Conservation (phyloP, 2,797 vertebrate species). For the Enteromius radiatus region DNA sequence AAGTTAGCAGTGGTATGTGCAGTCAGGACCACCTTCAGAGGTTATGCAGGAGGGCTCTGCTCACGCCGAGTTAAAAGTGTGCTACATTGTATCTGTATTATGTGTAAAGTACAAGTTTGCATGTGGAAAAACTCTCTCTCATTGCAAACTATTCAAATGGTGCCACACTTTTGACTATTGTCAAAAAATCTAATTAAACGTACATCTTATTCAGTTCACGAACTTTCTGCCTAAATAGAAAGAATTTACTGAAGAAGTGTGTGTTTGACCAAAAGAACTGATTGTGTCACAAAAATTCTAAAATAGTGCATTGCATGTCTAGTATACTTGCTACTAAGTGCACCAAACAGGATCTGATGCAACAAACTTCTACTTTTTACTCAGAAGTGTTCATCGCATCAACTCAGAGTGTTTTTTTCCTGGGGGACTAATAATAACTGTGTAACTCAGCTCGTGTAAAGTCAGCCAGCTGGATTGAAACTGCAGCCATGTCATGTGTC, state of each 20-base stretch:
- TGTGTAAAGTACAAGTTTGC: not conserved
- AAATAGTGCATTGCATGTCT: not conserved
- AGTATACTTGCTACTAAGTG: not conserved
- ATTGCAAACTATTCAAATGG: not conserved
- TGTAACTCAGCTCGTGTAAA: not conserved
- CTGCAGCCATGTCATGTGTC: not conserved
- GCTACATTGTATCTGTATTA: not conserved
- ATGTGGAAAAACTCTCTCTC: not conserved
- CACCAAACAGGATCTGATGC: not conserved
- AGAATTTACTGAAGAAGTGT: not conserved
- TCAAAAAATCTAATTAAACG: not conserved
- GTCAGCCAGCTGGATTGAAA: not conserved
- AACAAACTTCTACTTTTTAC: no score
- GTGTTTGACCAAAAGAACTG: not conserved
- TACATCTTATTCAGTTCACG: not conserved
- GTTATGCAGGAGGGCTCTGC: not conserved
- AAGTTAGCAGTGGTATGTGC: constrained; percentile 24
- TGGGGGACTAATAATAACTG: not conserved
- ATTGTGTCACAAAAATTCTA: not conserved
- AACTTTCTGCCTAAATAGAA: not conserved
- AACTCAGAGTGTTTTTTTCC: not conserved
- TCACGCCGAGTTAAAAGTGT: not conserved
- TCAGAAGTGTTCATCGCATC: not conserved
- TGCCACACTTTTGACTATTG: not conserved
- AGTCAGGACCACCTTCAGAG: constrained; percentile 32